These are phyloP conservation scores for Sphaeridia pumilis DNA, from an alignment of 2,888 invertebrate genomes.

Conservation along the genomic window DNA sequence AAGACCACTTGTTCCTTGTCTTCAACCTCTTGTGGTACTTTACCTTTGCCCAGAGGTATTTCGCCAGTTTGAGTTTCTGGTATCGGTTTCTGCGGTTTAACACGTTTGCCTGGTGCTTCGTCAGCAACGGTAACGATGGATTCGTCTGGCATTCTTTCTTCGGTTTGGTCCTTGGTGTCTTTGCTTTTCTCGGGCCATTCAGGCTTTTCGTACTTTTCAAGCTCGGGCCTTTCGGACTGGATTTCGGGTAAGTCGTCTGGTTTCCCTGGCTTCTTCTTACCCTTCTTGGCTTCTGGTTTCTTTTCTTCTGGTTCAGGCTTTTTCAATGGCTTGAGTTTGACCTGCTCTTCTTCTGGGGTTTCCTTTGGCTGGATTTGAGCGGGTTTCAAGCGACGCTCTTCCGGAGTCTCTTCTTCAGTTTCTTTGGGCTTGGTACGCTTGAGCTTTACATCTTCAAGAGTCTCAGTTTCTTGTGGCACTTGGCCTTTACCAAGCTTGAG, in stretches of 20 bases:
- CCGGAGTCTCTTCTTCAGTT: slow-evolving; percentile 27
- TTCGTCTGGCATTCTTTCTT: background rate
- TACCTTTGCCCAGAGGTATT: background rate
- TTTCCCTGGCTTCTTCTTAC: background rate
- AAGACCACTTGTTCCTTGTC: background rate
- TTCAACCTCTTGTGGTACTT: background rate
- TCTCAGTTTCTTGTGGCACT: background rate
- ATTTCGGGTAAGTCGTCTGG: slow-evolving; percentile 12
- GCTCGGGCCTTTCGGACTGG: slow-evolving; percentile 14
- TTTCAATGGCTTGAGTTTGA: slow-evolving; percentile 6
- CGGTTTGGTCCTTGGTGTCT: background rate
- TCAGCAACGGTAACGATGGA: background rate
- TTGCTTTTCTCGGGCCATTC: slow-evolving; percentile 17
- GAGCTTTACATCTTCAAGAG: slow-evolving; percentile 1
- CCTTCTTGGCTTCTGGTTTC: slow-evolving; percentile 3
- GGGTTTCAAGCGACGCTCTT: slow-evolving; percentile 16
- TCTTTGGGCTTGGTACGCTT: background rate
- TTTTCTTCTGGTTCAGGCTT: slow-evolving; percentile 11
- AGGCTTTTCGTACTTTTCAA: slow-evolving; percentile 22
- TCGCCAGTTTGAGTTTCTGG: background rate
- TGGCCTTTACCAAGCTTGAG: slow-evolving; percentile 16
- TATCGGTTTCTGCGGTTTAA: background rate
- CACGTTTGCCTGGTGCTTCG: background rate
- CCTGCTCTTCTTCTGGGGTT: slow-evolving; percentile 3
- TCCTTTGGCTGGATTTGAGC: background rate